These are phyloP conservation scores for Phasianus colchicus DNA, from an alignment of 2,113 vertebrate species.

Conservation along the genomic window DNA sequence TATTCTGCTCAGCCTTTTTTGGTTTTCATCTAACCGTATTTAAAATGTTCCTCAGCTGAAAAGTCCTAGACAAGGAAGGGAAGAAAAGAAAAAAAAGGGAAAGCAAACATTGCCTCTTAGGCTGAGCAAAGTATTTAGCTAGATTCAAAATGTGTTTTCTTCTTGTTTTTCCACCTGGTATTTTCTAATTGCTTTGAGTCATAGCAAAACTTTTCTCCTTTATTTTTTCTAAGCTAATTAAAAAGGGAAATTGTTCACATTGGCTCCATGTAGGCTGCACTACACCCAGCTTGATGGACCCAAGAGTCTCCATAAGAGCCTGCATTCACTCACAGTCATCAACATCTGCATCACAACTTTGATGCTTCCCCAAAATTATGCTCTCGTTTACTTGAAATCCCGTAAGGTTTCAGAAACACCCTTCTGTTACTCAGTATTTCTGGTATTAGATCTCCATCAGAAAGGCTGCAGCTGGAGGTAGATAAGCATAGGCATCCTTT, in stretches of 20 bases:
- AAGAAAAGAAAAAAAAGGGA: not conserved
- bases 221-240: not conserved
- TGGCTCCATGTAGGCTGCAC: not conserved
- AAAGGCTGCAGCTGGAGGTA: not conserved
- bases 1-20: not conserved
- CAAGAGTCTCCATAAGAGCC: not conserved
- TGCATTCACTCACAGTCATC: not conserved
- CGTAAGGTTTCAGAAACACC: not conserved
- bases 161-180: not conserved
- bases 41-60: not conserved
- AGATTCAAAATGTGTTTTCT: not conserved
- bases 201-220: not conserved
- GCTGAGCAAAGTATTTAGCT: not conserved
- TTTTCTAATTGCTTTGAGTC: not conserved
- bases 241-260: not conserved
- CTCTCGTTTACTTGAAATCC: not conserved
- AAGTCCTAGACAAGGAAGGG: not conserved
- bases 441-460: not conserved
- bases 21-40: not conserved
- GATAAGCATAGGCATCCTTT: not conserved
- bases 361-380: not conserved
- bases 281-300: not conserved
- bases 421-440: not conserved
- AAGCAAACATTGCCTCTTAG: not conserved
- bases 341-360: not conserved